Evolutionary conservation across 2,113 vertebrate species (phyloP), one percentile per base, ranked within the genome.

Genomic region (Lota lota): DNA sequence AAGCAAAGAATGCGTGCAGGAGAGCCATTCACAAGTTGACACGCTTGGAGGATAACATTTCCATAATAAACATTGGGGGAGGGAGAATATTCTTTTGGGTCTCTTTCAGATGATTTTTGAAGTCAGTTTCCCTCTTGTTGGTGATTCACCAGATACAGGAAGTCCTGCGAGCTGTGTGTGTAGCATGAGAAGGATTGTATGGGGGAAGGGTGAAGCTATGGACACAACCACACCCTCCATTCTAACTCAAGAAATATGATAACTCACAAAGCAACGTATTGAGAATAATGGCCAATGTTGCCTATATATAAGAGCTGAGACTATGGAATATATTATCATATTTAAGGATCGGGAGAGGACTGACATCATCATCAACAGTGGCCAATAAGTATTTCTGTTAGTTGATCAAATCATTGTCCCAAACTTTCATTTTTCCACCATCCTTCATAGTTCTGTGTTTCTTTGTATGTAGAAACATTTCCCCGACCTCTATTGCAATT

Each of bases 131-230:
- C 78, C 79, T 50, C 67, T n/a, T 81, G 80, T 20, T 80, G 18
- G 68, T 90, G 83, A 89, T 69, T 88, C 81, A 87, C 73, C 69
- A 80, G 60, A 78, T 2, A 47, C 40, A 47, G 85, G 85, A 88
- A 87, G 82, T 80, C 70, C 61, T 71, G 72, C 59, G 24, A 66
- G 51, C 51, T 53, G 51, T 14, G 51, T 14, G 51, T 53, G 51
- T 17, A 14, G 17, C 53, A 3, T 56, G 53, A 11, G 40, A 47
- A 3, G 53, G 53, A n/a, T 56, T 5, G 17, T 17, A n/a, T 56
- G 71, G 79, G 75, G 73, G 72, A 70, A 60, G 70, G 67, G 66
- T 18, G 36, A 18, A 69, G 64, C 14, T 12, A 61, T 70, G 53
- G 33, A 60, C 1, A 21, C 54, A 54, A 68, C 85, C 89, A 83